Conservation (phyloP, 2,888 invertebrate species). For the Drosophila falleni region DNA sequence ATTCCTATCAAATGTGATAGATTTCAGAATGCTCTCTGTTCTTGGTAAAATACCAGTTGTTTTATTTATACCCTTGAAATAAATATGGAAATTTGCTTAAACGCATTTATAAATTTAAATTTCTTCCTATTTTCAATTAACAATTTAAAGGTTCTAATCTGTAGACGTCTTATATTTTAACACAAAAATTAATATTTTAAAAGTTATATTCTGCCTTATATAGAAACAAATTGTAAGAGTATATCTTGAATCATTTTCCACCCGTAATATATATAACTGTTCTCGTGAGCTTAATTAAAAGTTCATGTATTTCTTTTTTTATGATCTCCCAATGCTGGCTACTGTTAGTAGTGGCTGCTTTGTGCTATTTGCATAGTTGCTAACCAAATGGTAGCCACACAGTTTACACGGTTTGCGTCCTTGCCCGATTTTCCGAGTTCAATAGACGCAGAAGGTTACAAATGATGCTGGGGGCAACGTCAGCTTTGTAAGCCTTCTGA, state of each 20-base stretch:
- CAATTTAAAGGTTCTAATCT: too few species aligned
- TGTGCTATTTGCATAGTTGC: constrained; percentile 53
- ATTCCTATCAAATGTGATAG: too few species aligned
- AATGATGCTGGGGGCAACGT: constrained; percentile 38
- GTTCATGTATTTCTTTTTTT: constrained; percentile 32
- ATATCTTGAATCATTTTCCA: not conserved
- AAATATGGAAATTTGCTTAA: too few species aligned
- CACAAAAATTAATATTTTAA: rapidly evolving
- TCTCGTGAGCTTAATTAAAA: constrained; percentile 50
- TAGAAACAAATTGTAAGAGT: not conserved
- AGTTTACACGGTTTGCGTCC: constrained; percentile 54
- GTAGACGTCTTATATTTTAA: not conserved
- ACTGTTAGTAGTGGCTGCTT: constrained; percentile 31
- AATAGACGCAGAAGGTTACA: constrained; percentile 69
- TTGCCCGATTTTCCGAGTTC: constrained; percentile 74
- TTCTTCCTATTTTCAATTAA: too few species aligned
- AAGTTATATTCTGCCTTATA: not conserved
- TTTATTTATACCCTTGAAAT: too few species aligned
- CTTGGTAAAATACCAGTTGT: too few species aligned
- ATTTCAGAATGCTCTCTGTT: too few species aligned
- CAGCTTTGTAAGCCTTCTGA: constrained; percentile 9
- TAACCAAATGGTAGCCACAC: constrained; percentile 24
- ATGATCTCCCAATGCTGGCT: constrained; percentile 38
- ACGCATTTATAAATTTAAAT: too few species aligned
- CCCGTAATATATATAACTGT: not conserved